Conservation (phyloP, 1,140 invertebrate species). For the Heterodera carotae region DNA sequence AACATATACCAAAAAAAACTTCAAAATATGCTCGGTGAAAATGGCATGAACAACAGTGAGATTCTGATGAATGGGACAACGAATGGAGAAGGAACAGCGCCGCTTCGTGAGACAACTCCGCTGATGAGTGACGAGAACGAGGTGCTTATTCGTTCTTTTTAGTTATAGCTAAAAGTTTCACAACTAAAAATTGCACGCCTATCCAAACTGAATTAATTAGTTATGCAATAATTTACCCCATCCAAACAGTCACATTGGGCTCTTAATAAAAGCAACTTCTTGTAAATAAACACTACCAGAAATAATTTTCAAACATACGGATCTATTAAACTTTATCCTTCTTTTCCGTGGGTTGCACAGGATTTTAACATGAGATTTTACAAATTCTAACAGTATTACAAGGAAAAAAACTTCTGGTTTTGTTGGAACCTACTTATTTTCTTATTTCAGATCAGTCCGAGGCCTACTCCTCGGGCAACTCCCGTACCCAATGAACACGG, state of each 20-base stretch:
- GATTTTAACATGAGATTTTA: neutral
- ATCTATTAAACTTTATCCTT: no score
- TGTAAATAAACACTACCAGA: no score
- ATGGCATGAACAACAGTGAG: neutral
- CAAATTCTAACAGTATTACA: no score
- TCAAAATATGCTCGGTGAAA: conserved; percentile 21
- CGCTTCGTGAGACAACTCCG: conserved; percentile 12
- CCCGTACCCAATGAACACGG: neutral
- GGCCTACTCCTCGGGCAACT: neutral
- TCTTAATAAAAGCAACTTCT: no score
- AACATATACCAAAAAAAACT: conserved; percentile 41
- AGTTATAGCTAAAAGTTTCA: neutral
- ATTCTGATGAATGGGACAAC: conserved; percentile 6
- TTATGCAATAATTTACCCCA: no score
- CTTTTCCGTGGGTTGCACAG: no score
- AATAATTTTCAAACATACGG: no score
- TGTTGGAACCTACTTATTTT: neutral
- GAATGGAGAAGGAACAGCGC: conserved; percentile 13
- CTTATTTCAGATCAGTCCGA: conserved; percentile 12
- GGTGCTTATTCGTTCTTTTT: neutral
- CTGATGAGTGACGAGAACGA: neutral
- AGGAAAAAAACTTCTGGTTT: no score
- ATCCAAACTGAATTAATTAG: no score
- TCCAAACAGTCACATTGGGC: no score
- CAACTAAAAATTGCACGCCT: neutral